These are phyloP conservation scores for Hydraecia micacea DNA, from an alignment of 2,888 invertebrate genomes.

Conservation along the genomic window DNA sequence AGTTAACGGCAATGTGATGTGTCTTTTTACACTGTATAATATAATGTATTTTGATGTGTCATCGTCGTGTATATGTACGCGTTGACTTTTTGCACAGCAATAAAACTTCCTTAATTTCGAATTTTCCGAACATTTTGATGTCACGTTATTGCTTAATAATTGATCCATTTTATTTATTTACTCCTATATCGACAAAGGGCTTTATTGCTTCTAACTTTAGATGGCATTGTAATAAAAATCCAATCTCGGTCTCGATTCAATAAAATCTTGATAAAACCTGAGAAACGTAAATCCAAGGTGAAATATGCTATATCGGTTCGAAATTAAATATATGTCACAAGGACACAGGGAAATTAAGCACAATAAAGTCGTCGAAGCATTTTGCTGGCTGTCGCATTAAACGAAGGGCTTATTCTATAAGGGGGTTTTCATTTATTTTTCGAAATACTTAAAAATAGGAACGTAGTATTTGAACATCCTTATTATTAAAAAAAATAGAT, in stretches of 20 bases:
- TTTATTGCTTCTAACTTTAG: not conserved
- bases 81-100: too few relatives aligned
- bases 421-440: not conserved
- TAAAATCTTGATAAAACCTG: not conserved
- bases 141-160: not conserved
- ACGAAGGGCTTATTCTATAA: not conserved
- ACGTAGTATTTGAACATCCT: not conserved
- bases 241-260: conserved; percentile 11
- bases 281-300: conserved; percentile 8
- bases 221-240: conserved; percentile 16
- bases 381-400: not conserved
- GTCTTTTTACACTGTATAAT: too few relatives aligned
- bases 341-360: not conserved
- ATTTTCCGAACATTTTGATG: not conserved
- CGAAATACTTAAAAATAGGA: not conserved
- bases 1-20: too few relatives aligned
- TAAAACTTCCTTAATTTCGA: not conserved
- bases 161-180: conserved; percentile 10
- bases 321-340: not conserved
- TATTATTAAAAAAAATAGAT: not conserved
- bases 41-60: too few relatives aligned
- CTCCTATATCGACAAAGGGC: not conserved
- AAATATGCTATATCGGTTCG: not conserved
- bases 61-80: too few relatives aligned
- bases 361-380: not conserved